Conservation (phyloP, 1,140 invertebrate species). For the Platorchestia sp. region DNA sequence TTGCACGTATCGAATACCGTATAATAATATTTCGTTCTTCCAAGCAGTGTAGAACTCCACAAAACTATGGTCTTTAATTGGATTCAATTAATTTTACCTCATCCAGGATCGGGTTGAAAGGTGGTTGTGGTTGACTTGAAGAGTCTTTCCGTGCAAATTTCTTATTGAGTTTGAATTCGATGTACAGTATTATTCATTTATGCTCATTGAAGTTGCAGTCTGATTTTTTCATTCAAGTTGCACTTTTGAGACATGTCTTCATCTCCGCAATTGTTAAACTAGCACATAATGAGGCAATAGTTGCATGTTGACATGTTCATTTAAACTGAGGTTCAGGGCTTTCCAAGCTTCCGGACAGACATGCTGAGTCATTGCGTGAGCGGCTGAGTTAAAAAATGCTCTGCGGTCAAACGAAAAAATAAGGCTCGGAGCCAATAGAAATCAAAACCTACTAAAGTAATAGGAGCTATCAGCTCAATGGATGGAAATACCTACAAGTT, state of each 20-base stretch:
- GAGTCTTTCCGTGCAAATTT: no score
- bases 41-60: no score
- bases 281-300: not conserved
- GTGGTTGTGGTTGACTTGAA: no score
- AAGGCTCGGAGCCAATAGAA: not conserved
- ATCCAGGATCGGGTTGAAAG: no score
- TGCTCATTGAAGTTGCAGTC: not conserved
- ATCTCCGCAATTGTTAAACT: not conserved
- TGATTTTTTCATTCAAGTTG: not conserved
- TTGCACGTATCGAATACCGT: no score
- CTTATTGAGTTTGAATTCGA: no score
- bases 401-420: not conserved
- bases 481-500: not conserved
- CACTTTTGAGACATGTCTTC: not conserved
- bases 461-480: not conserved
- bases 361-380: not conserved
- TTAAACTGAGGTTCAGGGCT: not conserved
- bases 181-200: no score
- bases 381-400: not conserved
- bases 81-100: no score
- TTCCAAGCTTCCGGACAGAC: not conserved
- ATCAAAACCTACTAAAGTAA: not conserved
- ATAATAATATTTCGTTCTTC: no score
- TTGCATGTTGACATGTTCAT: not conserved
- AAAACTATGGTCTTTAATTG: no score